A percentile compares a stretch with the other conserved stretches of the same genome.
Conservation (phyloP, 2,888 invertebrate species). For the Orthonevra nobilis region DNA sequence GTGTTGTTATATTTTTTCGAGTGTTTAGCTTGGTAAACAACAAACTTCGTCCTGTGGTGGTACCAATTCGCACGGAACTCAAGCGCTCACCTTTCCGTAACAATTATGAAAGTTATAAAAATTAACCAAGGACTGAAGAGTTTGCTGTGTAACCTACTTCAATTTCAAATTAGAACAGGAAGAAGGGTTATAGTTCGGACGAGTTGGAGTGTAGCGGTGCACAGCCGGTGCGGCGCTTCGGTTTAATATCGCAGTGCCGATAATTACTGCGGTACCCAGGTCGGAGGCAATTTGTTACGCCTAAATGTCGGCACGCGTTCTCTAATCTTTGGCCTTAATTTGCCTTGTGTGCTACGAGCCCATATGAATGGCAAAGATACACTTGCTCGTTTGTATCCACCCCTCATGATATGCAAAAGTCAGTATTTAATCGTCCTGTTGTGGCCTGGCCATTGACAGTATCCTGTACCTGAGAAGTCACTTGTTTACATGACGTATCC, state of each 20-base stretch:
- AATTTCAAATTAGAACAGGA: conserved; percentile 38
- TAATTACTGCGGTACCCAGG: conserved; percentile 68
- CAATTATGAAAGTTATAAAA: conserved; percentile 67
- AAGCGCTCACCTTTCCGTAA: conserved; percentile 21
- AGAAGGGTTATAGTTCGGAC: conserved; percentile 43
- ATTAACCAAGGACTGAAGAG: conserved; percentile 34
- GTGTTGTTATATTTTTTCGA: too few relatives aligned
- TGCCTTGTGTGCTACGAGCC: conserved; percentile 44
- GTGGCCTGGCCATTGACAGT: conserved; percentile 57
- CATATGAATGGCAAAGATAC: conserved; percentile 40
- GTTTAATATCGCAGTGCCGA: conserved; percentile 58
- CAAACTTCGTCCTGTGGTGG: too few relatives aligned
- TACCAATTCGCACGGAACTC: conserved; percentile 44
- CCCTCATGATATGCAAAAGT: conserved; percentile 60
- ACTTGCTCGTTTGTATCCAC: too few relatives aligned
- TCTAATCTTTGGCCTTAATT: conserved; percentile 70
- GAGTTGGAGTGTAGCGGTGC: conserved; percentile 28
- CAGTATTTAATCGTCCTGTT: conserved; percentile 64
- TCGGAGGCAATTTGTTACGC: conserved; percentile 79
- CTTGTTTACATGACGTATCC: conserved; percentile 61
- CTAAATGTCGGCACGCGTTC: conserved; percentile 78
- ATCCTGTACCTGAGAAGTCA: conserved; percentile 51
- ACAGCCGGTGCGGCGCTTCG: too few relatives aligned
- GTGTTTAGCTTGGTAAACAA: too few relatives aligned
- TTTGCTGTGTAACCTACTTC: conserved; percentile 58